Percentiles rank a stretch among this genome's conserved stretches.
Evolutionary conservation across 2,797 vertebrate genomes (phyloP).

Genomic region (Eulemur rubriventer): DNA sequence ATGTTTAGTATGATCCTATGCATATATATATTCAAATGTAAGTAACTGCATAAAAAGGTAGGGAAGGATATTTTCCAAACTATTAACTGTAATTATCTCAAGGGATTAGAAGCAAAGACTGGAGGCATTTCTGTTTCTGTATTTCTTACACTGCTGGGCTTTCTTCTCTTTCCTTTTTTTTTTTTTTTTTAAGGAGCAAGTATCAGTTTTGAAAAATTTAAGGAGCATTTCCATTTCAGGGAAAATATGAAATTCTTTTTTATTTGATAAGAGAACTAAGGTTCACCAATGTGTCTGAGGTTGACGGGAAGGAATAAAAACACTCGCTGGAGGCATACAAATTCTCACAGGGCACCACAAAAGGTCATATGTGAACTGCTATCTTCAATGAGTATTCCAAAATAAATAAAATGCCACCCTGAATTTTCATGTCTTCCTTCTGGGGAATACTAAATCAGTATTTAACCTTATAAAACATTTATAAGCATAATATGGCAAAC

Average conservation of each 20-base stretch:
- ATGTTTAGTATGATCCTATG: not conserved
- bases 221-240: conserved; percentile 49
- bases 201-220: not conserved
- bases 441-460: not conserved
- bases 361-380: not conserved
- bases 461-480: conserved; percentile 16
- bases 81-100: not conserved
- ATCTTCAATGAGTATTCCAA: not conserved
- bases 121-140: not conserved
- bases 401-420: conserved; percentile 1
- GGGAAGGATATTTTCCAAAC: conserved; percentile 1
- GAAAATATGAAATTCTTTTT: not conserved
- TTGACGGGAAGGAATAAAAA: not conserved
- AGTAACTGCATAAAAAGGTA: not conserved
- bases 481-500: not conserved
- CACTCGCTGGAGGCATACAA: not conserved
- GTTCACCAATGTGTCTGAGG: not conserved
- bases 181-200: not conserved
- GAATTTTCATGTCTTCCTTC: not conserved
- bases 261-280: conserved; percentile 17
- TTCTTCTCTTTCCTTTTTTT: not conserved
- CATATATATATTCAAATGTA: not conserved
- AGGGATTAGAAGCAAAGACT: not conserved
- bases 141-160: not conserved
- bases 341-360: not conserved